Base-by-base conservation (phyloP, 2,888 invertebrate genomes). In the Archips xylosteana region DNA sequence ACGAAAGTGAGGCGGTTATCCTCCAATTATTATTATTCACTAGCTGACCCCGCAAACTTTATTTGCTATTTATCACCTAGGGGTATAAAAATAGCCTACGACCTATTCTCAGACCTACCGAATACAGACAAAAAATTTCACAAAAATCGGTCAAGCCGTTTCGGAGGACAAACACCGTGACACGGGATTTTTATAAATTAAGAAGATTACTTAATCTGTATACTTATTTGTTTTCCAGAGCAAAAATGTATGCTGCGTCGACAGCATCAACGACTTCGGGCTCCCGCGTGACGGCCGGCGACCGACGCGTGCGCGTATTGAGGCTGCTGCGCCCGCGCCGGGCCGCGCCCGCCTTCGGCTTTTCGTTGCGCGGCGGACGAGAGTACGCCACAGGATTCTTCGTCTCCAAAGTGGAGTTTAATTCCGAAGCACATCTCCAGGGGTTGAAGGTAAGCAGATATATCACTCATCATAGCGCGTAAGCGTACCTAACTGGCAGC, bases 311-410 rank as follows among this genome's bases (percentile, higher is more conserved):
- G 75, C 92, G 95, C 59, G 89, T 89, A 2, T 88, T 94, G 74
- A 87, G 94, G 5, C 81, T 94, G 73, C 85, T 94, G 82, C 90
- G 94, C 23, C 92, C 94, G 75, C 89, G 93, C 77, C 85, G 94
- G 60, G 85, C 92, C 1, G 86, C 92, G 5, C 96, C 97, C 6
- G 96, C 96, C 32, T 97, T 97, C 82, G 98, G 98, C 0, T 98
- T 98, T 89, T 96, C 97, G 2, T 91, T 98, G 72, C 95, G 98
- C 3, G 98, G 98, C 42, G 99, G 99, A 15, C 95, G 96, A 77
- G 99, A 99, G 86, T 98, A 98, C 87, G 97, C 97, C 36, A 97
- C 98, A 0, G 99, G 99, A 45, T 97, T 99, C 91, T 99, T 98
- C 91, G 96, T 99, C 75, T 98, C 98, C 34, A 96, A 97, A 83